Evolutionary conservation across 2,888 invertebrate genomes (phyloP), one percentile per base, ranked within the genome.

Genomic region (Sarcophaga caerulescens): DNA sequence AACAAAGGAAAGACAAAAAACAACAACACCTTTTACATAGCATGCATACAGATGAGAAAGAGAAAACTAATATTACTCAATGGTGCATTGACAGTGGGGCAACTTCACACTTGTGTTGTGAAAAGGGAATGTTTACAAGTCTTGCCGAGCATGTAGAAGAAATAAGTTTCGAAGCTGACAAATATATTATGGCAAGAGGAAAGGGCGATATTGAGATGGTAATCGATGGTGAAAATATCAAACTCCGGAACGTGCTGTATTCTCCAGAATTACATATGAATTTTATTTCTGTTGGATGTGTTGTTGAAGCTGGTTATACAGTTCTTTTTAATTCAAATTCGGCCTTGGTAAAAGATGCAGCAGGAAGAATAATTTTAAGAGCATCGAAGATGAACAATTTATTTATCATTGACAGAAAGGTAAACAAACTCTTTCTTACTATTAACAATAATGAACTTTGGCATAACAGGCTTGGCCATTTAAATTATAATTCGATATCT

Each of bases 31-130:
- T 76, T 11, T 21, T 66, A 57, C 35, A 66, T 66, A 57, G 44
- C 10, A 35, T 59, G 6, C 66, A 57, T 11, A n/a, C n/a, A n/a
- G n/a, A n/a, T n/a, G n/a, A n/a, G n/a, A 23, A 65, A 25, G 25
- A 65, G 8, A 11, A 12, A 4, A 66, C 3, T 11, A n/a, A 66
- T 19, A 75, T 35, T 0, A 63, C 21, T 25, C n/a, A 21, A 17
- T 88, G 86, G 87, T 88, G 86, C 14, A 21, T 88, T 3, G 88
- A 88, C 57, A 88, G 88, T 66, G 88, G 88, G 0, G 88, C 84
- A 57, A 88, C 88, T n/a, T 57, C 83, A 21, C 88, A 88, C 35
- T 79, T 85, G 73, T 87, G 87, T 60, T 84, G 85, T 25, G 74
- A 82, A 6, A n/a, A 47, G 3, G 57, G 52, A 8, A 19, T 85